Evolutionary conservation across 2,888 invertebrate genomes (phyloP).

Genomic region (Oasisia sp.): DNA sequence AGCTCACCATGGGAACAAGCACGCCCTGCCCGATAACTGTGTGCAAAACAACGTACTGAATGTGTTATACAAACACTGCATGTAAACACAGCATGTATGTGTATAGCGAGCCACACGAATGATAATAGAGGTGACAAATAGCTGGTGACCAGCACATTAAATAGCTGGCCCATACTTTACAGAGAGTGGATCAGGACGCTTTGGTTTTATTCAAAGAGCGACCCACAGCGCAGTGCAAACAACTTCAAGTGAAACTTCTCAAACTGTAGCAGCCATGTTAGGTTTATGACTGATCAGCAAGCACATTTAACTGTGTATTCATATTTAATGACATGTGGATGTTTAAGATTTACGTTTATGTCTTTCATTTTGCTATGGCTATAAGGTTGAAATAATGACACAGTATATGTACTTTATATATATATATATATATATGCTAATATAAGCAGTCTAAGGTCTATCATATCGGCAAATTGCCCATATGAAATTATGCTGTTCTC

Average conservation of each 20-base stretch:
- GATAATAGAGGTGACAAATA: constrained; percentile 14
- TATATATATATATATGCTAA: neutral
- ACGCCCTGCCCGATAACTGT: neutral
- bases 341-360: neutral
- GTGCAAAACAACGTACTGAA: neutral
- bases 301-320: neutral
- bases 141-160: constrained; percentile 7
- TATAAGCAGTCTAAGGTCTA: neutral
- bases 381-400: neutral
- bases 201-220: neutral
- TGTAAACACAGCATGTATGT: neutral
- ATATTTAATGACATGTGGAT: neutral
- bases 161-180: neutral
- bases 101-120: neutral
- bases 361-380: neutral
- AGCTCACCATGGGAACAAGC: neutral
- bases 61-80: neutral
- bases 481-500: neutral
- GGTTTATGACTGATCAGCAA: neutral
- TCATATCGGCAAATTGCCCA: neutral
- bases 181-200: neutral
- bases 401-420: neutral
- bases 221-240: neutral
- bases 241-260: neutral
- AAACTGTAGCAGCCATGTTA: neutral